phyloP scores from a whole-genome alignment of 1,140 invertebrate genomes.

The Lepidurus arcticus region DNA sequence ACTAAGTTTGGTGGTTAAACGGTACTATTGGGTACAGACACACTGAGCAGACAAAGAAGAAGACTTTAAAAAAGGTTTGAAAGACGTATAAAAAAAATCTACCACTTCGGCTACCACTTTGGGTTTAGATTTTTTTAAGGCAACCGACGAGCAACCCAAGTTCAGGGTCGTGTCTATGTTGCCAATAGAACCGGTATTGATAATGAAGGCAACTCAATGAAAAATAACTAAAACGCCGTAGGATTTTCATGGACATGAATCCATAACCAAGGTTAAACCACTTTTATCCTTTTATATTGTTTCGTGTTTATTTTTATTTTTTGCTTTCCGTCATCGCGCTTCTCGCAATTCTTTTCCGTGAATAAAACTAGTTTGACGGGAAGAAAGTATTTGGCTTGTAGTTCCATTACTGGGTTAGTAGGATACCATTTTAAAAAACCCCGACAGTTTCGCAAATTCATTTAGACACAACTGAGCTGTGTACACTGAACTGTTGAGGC shows the following conservation, averaged over 20 bases:
- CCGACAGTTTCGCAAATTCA: background rate
- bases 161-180: background rate
- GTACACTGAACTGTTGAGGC: no score
- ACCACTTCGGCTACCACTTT: background rate
- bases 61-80: background rate
- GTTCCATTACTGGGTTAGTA: constrained; percentile 9
- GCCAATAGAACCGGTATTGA: background rate
- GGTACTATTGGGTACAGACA: background rate
- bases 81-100: background rate
- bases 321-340: background rate
- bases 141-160: background rate
- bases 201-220: background rate
- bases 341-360: background rate
- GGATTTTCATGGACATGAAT: background rate
- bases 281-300: background rate
- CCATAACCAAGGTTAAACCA: background rate
- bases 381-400: background rate
- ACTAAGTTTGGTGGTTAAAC: constrained; percentile 1
- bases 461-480: no score
- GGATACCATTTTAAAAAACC: background rate
- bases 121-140: background rate
- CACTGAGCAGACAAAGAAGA: background rate
- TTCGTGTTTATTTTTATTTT: background rate
- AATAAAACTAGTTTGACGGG: background rate
- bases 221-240: background rate